Evolutionary conservation across 1,140 invertebrate species (phyloP), one percentile per base, ranked within the genome.

Genomic region (Leptonema lineaticorne): DNA sequence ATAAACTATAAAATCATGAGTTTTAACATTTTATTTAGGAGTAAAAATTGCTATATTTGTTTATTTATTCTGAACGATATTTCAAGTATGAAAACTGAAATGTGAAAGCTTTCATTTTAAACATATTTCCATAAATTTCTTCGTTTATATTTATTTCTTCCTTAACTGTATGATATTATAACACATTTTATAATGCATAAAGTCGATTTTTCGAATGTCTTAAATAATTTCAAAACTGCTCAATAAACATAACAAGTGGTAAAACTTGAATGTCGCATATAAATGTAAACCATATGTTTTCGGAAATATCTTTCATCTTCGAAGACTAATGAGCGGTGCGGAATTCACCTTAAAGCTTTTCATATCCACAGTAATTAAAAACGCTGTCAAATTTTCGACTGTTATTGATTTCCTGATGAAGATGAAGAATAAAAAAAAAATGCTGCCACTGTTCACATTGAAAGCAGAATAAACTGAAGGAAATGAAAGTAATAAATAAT

Each of bases 251-350:
- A 41, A 41, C 37, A 16, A 41, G 37, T 16, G 37, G 37, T 11
- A 2, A 41, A 41, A 41, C 11, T 41, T 41, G 11, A n/a, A 41
- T 16, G 37, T 41, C 16, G 37, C 16, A 41, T 41, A 41, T 41
- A 16, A 41, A 59, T 59, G 57, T 16, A 28, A 16, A 33, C 57
- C 57, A 28, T 16, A 59, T 59, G 57, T 59, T 22, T 59, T 59
- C 57, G 57, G 27, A 59, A 20, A 22, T 59, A 22, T 59, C 57
- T 33, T 59, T 59, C 57, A 59, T 59, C 57, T 59, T 33, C 24
- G 27, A 3, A 7, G 4, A 59, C 57, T 59, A 59, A 59, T 37
- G 57, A 59, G 22, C 14, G 50, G 50, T 22, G 18, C 22, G 50
- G 50, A 53, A 53, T 53, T 53, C 50, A 7, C 20, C 20, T 3